Base-by-base conservation (phyloP, 2,113 vertebrate species). In the Eira barbara region DNA sequence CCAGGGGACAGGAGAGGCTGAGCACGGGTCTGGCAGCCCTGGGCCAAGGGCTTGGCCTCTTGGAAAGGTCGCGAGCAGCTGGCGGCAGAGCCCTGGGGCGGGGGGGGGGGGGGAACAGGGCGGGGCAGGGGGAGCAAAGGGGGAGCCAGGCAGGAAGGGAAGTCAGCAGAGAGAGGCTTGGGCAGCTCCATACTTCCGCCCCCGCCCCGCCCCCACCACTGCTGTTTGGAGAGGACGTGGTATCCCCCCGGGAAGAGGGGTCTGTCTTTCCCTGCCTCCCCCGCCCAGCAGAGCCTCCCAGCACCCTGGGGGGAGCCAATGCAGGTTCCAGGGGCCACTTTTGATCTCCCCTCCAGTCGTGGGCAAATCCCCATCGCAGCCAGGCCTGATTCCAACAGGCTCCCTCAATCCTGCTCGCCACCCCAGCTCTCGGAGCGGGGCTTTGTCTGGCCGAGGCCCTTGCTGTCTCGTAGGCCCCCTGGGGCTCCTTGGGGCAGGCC, bases 281-380 rank as follows among this genome's bases (percentile, higher is more conserved):
- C 7, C 2, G 7, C 61, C 59, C 83, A 67, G 83, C 83, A 39
- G 29, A 15, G 5, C 39, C 83, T 34, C 61, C 61, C 31, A 3
- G 83, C 20, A 8, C 39, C 39, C 18, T 0, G 3, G 20, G 39
- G 11, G 11, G 14, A 71, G 25, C 25, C 65, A 18, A 55, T 23
- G 12, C 73, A 29, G 29, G 23, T 21, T 36, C 34, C 14, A 6
- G 45, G 25, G 21, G 55, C 74, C 21, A 0, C 65, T 23, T 8
- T 1, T 14, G 71, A 4, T 1, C 0, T 2, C 17, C 20, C 25
- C 31, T 52, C 23, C 13, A 7, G 57, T 3, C 9, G 0, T 0
- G 2, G 57, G 6, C 1, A 2, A 27, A 3, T 7, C 31, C 61
- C 20, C 14, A 3, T 5, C 0, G 0, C 2, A 65, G 45, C 9